Evolutionary conservation across 2,797 vertebrate species (phyloP), one percentile per base, ranked within the genome.

Genomic region (Leptoclinus maculatus): DNA sequence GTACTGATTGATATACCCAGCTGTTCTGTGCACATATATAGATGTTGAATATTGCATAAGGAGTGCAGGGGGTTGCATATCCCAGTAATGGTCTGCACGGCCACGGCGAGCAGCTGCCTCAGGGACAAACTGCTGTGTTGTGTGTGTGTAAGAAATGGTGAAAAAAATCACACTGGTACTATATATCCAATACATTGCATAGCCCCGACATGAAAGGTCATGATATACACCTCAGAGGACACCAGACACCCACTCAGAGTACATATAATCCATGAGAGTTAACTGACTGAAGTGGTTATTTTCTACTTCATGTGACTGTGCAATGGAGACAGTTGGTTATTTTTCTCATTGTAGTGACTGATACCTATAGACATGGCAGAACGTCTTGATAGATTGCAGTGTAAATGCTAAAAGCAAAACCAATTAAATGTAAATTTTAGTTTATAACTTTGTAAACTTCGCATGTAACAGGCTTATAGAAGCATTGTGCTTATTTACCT

Each of bases 31-130:
- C 39, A 29, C 64, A 32, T 25, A 39, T 57, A 38, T 27, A n/a
- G 23, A 70, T 68, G 68, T 41, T 68, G 21, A 64, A 23, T 71
- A 79, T 69, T 64, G 47, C 32, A 74, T 54, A 12, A 19, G 29
- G 7, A 62, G 51, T 36, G 7, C 23, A 49, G 45, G 27, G 47
- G 58, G 53, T 54, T 77, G 66, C 66, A 79, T 57, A 67, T 83
- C 73, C 85, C 66, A 76, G 12, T 87, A 66, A 83, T 39, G 67
- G 25, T 67, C 34, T 74, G 63, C 12, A 51, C 56, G 51, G 23
- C 58, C 7, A 29, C 4, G 13, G 29, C 27, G 34, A 65, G 12
- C 14, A 53, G 16, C 66, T 27, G 16, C 34, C 5, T 54, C 23
- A 3, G 17, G 53, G 29, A 27, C 74, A 41, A 8, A 39, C 16